These are phyloP conservation scores for Zaprionus inermis DNA, from an alignment of 1,140 invertebrate species.

Conservation along the genomic window DNA sequence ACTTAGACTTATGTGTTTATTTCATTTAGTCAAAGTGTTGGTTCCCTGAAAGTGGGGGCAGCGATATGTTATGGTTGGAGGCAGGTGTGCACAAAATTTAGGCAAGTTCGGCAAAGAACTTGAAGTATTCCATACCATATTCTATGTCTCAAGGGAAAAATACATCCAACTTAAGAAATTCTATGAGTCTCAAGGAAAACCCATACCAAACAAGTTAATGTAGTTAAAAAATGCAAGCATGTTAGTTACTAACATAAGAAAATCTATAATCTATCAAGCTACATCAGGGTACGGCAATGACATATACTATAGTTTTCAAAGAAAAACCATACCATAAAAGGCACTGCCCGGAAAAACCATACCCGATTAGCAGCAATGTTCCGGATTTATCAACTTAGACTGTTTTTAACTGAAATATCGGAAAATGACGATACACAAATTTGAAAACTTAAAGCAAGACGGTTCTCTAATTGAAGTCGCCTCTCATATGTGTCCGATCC, in stretches of 20 bases:
- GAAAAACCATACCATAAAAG: no score
- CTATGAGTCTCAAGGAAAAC: neutral
- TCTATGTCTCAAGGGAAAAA: neutral
- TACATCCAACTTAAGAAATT: neutral
- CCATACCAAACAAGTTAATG: neutral
- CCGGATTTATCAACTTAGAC: no score
- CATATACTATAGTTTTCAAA: no score
- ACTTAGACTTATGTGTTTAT: conserved; percentile 3
- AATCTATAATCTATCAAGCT: no score
- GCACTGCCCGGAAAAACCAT: no score
- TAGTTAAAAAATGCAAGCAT: no score
- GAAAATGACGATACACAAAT: no score
- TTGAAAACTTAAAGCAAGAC: neutral
- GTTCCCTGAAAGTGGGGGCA: neutral
- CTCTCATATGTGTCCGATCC: neutral
- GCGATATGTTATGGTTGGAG: neutral
- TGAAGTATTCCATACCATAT: neutral
- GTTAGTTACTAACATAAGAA: no score
- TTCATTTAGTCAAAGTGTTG: neutral
- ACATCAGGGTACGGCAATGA: no score
- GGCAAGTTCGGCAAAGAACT: neutral
- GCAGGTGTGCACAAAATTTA: neutral
- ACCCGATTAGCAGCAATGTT: no score
- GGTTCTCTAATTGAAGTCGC: conserved; percentile 6
- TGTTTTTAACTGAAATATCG: neutral